phyloP scores from a whole-genome alignment of 2,797 vertebrate genomes.

The Lycodopsis pacificus region DNA sequence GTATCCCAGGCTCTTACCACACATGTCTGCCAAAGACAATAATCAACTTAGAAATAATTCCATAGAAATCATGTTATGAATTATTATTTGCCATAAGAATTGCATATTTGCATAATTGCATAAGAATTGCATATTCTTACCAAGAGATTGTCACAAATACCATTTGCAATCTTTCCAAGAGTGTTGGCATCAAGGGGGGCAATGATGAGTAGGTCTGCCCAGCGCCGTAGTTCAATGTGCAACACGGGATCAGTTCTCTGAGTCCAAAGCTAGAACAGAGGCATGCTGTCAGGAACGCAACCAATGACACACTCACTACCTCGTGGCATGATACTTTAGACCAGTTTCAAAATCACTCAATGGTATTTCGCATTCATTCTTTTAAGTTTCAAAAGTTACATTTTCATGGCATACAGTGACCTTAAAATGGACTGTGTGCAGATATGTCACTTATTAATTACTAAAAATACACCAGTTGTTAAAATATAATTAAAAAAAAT shows the following conservation, averaged over 20 bases:
- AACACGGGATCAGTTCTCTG: constrained; percentile 91
- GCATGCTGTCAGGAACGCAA: constrained; percentile 25
- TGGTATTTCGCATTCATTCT: neutral
- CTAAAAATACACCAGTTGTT: neutral
- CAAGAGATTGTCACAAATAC: constrained; percentile 97
- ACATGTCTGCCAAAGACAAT: constrained; percentile 88
- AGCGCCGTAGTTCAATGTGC: constrained; percentile 94
- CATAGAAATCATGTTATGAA: neutral
- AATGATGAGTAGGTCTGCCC: constrained; percentile 93
- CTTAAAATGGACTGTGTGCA: neutral
- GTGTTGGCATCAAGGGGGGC: constrained; percentile 98
- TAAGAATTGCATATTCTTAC: constrained; percentile 78
- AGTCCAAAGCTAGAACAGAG: constrained; percentile 88
- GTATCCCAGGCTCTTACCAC: constrained; percentile 95
- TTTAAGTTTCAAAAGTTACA: constrained; percentile 3
- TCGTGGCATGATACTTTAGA: neutral
- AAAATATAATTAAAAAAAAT: neutral
- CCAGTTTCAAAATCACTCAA: constrained; percentile 17
- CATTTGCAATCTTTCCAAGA: constrained; percentile 93
- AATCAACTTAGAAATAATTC: neutral
- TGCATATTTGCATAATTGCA: neutral
- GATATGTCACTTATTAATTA: neutral
- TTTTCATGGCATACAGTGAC: neutral
- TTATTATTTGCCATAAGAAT: neutral
- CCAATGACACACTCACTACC: constrained; percentile 15